These are phyloP conservation scores for Motacilla tschutschensis DNA, from an alignment of 2,113 vertebrate genomes.

Conservation along the genomic window DNA sequence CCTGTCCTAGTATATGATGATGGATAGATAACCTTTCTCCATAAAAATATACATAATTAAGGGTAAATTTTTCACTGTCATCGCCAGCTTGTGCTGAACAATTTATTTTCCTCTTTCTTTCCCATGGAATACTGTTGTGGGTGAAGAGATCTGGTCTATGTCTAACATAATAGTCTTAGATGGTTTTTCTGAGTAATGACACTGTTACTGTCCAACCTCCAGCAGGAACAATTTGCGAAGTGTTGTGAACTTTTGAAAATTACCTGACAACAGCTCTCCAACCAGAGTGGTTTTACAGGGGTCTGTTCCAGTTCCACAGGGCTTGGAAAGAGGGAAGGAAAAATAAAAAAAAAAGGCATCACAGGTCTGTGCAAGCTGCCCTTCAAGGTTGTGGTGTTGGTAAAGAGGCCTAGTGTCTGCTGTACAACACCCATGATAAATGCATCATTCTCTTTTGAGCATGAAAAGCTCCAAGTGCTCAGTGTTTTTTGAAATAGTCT, in stretches of 20 bases:
- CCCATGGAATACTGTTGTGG: neutral
- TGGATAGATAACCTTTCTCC: slow-evolving; percentile 41
- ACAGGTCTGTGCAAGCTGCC: neutral
- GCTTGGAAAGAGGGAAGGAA: neutral
- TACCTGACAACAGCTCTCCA: slow-evolving; percentile 43
- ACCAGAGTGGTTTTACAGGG: slow-evolving; percentile 22
- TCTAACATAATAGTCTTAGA: neutral
- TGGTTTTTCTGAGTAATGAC: neutral
- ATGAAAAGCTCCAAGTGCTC: neutral
- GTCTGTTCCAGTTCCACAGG: neutral
- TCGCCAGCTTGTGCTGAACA: neutral
- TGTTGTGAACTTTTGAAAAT: slow-evolving; percentile 34
- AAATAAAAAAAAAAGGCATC: neutral
- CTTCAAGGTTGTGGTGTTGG: neutral
- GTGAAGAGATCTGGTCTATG: slow-evolving; percentile 7
- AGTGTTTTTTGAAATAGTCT: neutral
- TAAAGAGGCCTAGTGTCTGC: neutral
- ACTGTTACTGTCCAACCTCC: slow-evolving; percentile 17
- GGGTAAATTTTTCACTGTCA: slow-evolving; percentile 17
- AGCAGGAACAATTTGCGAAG: slow-evolving; percentile 48
- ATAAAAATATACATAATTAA: slow-evolving; percentile 18
- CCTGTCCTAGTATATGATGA: slow-evolving; percentile 12
- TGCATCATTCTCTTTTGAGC: neutral
- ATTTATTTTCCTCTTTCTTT: neutral
- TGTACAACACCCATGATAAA: fast-evolving